These are phyloP conservation scores for Ceuthmochares aereus DNA, from an alignment of 2,113 vertebrate genomes.

Conservation along the genomic window DNA sequence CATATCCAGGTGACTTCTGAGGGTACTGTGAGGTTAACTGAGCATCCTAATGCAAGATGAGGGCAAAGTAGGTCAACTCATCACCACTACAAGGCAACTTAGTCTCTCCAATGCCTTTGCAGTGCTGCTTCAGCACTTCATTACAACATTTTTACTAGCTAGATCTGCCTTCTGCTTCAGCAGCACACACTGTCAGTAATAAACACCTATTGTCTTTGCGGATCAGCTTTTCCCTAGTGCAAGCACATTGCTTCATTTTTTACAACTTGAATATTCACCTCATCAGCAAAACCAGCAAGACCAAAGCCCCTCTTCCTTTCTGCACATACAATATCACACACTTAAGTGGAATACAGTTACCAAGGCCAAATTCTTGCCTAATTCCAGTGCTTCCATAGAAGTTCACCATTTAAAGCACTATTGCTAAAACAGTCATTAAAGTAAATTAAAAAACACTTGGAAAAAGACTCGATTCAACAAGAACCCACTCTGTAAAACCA, in stretches of 20 bases:
- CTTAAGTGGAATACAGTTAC: accelerated
- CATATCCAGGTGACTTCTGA: neutral
- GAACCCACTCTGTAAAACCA: neutral
- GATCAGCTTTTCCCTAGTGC: neutral
- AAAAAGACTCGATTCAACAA: neutral
- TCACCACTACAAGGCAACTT: neutral
- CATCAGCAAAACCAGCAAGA: neutral
- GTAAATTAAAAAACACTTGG: neutral
- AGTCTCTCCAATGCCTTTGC: neutral
- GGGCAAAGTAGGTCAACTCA: neutral
- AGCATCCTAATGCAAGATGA: neutral
- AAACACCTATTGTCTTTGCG: neutral
- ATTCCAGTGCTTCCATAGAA: neutral
- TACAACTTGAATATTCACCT: neutral
- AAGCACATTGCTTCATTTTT: neutral
- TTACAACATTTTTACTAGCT: neutral
- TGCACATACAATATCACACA: neutral
- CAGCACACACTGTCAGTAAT: neutral
- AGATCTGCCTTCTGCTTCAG: neutral
- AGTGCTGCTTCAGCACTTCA: neutral
- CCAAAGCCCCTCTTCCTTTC: neutral
- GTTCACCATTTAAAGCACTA: neutral
- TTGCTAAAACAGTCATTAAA: neutral
- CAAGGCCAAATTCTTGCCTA: neutral
- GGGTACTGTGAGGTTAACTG: neutral